Evolutionary conservation across 2,113 vertebrate species (phyloP), one percentile per base, ranked within the genome.

Genomic region (Pedionomus torquatus): DNA sequence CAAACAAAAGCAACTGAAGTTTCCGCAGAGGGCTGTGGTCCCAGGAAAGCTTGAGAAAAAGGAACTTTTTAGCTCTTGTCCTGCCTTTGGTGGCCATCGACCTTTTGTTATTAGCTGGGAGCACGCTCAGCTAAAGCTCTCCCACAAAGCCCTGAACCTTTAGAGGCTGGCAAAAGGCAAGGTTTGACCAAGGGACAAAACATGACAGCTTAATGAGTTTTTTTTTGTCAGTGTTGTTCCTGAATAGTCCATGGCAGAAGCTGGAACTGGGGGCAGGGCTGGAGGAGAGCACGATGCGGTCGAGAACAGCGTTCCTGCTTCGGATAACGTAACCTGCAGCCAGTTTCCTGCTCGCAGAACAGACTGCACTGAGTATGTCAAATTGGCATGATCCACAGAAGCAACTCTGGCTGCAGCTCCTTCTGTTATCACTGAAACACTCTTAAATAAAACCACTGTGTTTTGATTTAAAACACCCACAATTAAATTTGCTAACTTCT

Each of bases 171-270:
- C 64, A 89, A 63, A 70, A 87, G 87, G 81, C 77, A 33, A 77
- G 39, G 65, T 86, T 65, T 94, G 87, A 89, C 77, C 72, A 82
- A 64, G 65, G 82, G 91, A 85, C 92, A 90, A 60, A 83, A 78
- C 52, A 2, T 33, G 89, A 79, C 91, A 87, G 52, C 77, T 82
- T 91, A 72, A 84, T 87, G 90, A 78, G 76, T 4, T 60, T 37
- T 79, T 79, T 72, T 55, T 19, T 30, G 43, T 58, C 79, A 85
- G 77, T 39, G 31, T 7, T 52, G 65, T 51, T 76, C 78, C 65
- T 76, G 60, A 82, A 52, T 18, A 92, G 83, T 54, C 63, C n/a
- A 15, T 21, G 13, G 7, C 64, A 95, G 90, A 57, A 64, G 37
- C 57, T 75, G 83, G 72, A 48, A 71, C 7, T 0, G 44, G 77